Conservation (phyloP, 1,140 invertebrate species). For the Heliothis virescens region DNA sequence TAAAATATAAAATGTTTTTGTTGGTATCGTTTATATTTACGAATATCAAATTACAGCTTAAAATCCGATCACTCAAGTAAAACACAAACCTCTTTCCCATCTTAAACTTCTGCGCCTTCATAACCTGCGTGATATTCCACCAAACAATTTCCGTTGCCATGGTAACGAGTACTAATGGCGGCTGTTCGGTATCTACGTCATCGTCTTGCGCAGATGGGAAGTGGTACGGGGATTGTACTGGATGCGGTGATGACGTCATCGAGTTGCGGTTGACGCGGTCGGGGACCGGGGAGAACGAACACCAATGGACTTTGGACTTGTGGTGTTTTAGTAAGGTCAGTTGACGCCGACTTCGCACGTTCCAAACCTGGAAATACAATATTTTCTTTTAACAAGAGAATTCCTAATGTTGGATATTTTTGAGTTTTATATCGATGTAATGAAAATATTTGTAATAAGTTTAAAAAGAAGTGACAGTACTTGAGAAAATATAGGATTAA, state of each 20-base stretch:
- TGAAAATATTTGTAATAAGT: no score
- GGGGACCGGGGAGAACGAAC: constrained; percentile 73
- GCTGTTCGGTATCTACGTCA: constrained; percentile 60
- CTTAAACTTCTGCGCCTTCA: constrained; percentile 59
- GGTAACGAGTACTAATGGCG: constrained; percentile 74
- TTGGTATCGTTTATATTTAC: no score
- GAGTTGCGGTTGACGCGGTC: constrained; percentile 56
- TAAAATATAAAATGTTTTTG: no score
- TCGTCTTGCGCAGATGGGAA: constrained; percentile 24
- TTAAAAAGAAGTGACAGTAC: no score
- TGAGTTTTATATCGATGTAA: no score
- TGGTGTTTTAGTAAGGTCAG: constrained; percentile 72
- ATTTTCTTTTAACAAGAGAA: no score
- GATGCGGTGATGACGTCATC: constrained; percentile 26
- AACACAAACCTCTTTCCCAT: constrained; percentile 60
- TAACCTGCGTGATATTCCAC: constrained; percentile 76
- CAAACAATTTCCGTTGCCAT: constrained; percentile 79
- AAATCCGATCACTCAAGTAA: background rate
- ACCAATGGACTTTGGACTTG: constrained; percentile 75
- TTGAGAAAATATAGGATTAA: no score
- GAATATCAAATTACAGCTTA: no score
- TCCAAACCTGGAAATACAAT: constrained; percentile 70
- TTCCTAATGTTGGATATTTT: background rate
- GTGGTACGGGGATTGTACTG: constrained; percentile 26
- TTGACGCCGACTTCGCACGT: constrained; percentile 71